A percentile compares a stretch with the other conserved stretches of the same genome.
Evolutionary conservation across 2,888 invertebrate genomes (phyloP).

Genomic region (Thumatha senex): DNA sequence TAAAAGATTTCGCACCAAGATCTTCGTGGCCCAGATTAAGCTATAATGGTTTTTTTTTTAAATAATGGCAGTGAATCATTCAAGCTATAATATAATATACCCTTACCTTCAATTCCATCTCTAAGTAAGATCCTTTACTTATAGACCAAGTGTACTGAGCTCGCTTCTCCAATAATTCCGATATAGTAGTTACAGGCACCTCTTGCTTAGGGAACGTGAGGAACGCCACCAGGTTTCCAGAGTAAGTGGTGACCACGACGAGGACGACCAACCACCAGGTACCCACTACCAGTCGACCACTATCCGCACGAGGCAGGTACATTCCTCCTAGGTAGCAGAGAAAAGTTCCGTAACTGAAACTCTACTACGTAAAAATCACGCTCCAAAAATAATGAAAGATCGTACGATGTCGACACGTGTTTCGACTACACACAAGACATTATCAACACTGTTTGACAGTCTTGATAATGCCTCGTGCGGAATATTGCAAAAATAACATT

Average conservation of each 20-base stretch:
- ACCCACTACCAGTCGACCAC: slow-evolving; percentile 92
- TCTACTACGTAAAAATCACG: not conserved
- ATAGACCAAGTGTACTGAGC: slow-evolving; percentile 89
- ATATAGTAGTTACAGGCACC: slow-evolving; percentile 86
- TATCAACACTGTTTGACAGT: too few relatives aligned
- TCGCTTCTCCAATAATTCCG: slow-evolving; percentile 84
- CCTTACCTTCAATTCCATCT: slow-evolving; percentile 77
- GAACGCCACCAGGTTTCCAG: slow-evolving; percentile 96
- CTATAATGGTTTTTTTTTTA: too few relatives aligned
- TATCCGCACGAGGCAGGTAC: slow-evolving; percentile 92
- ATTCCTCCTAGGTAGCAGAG: slow-evolving; percentile 88
- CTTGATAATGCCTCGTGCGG: too few relatives aligned
- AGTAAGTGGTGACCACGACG: slow-evolving; percentile 95
- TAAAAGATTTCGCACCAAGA: too few relatives aligned
- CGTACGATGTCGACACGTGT: too few relatives aligned
- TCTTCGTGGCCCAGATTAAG: too few relatives aligned
- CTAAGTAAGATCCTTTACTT: slow-evolving; percentile 89
- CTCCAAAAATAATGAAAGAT: too few relatives aligned
- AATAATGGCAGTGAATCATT: too few relatives aligned
- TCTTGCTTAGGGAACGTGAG: slow-evolving; percentile 95
- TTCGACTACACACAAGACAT: too few relatives aligned
- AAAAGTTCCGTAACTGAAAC: not conserved
- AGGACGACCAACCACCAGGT: slow-evolving; percentile 97
- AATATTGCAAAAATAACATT: too few relatives aligned
- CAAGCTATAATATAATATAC: too few relatives aligned